These are phyloP conservation scores for Oreochromis tanganicae DNA, from an alignment of 2,113 vertebrate species.

Conservation along the genomic window DNA sequence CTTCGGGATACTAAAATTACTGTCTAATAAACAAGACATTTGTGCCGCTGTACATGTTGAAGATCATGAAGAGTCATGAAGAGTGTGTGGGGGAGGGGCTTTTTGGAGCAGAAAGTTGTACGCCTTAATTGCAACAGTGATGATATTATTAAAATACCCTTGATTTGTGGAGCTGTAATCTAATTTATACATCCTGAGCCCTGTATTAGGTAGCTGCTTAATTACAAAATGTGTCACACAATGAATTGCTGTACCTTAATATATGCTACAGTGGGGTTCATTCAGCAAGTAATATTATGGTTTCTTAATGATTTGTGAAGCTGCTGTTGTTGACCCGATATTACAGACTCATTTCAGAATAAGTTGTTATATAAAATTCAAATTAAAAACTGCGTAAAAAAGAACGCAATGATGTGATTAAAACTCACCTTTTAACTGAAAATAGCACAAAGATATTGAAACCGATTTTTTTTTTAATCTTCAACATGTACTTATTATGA, in stretches of 20 bases:
- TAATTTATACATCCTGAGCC: conserved; percentile 28
- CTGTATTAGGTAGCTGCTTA: conserved; percentile 11
- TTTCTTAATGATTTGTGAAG: not conserved
- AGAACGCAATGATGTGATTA: not conserved
- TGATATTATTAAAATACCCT: conserved; percentile 29
- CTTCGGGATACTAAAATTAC: not conserved
- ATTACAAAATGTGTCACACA: conserved; percentile 4
- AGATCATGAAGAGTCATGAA: not conserved
- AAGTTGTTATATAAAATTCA: not conserved
- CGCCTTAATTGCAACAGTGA: conserved; percentile 28
- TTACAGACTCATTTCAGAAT: not conserved
- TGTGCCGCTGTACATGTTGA: not conserved
- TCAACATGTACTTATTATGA: not conserved
- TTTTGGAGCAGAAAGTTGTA: not conserved
- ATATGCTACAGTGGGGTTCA: not conserved
- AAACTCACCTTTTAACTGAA: not conserved
- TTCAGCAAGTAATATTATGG: not conserved
- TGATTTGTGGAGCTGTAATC: conserved; percentile 34
- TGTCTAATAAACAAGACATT: not conserved
- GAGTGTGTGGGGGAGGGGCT: not conserved
- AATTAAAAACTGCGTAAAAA: not conserved
- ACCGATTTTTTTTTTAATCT: accelerated
- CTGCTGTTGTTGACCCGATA: not conserved
- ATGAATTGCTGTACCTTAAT: not conserved
- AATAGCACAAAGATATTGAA: not conserved